Evolutionary conservation across 92 coral and sea anemone genomes (phyloP).

Genomic region (Micromussa lordhowensis): DNA sequence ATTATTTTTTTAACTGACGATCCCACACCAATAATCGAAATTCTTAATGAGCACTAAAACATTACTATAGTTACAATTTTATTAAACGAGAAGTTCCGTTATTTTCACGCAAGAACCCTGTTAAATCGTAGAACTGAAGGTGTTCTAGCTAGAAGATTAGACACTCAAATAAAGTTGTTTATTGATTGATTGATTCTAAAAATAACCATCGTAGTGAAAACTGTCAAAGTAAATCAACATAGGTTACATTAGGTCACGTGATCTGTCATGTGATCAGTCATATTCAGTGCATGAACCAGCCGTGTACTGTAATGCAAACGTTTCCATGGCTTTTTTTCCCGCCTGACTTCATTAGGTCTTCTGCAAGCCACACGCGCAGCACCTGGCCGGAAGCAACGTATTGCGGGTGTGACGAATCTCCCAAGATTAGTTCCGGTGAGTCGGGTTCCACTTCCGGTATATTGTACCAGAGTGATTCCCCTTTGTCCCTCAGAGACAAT

Average conservation of each 20-base stretch:
- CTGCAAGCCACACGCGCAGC: slow-evolving; percentile 31
- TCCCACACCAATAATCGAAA: background rate
- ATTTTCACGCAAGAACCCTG: background rate
- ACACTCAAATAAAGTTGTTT: no score
- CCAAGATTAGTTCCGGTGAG: slow-evolving; percentile 26
- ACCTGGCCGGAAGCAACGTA: slow-evolving; percentile 32
- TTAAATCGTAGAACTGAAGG: background rate
- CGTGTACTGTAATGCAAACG: slow-evolving; percentile 22
- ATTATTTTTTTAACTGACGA: background rate
- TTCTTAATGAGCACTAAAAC: background rate
- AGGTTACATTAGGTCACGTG: background rate
- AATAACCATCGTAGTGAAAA: background rate
- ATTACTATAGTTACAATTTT: background rate
- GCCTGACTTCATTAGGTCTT: background rate
- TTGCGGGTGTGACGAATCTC: slow-evolving; percentile 24
- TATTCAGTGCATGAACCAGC: slow-evolving; percentile 21
- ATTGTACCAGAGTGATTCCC: slow-evolving; percentile 21
- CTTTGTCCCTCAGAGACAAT: background rate
- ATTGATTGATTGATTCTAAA: no score
- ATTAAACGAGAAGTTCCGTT: background rate
- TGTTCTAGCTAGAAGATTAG: no score
- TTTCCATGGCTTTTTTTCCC: background rate
- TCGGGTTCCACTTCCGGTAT: slow-evolving; percentile 25
- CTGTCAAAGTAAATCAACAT: background rate
- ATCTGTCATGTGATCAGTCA: background rate